Evolutionary conservation across 2,113 vertebrate species (phyloP).

Genomic region (Percopsis transmontana): DNA sequence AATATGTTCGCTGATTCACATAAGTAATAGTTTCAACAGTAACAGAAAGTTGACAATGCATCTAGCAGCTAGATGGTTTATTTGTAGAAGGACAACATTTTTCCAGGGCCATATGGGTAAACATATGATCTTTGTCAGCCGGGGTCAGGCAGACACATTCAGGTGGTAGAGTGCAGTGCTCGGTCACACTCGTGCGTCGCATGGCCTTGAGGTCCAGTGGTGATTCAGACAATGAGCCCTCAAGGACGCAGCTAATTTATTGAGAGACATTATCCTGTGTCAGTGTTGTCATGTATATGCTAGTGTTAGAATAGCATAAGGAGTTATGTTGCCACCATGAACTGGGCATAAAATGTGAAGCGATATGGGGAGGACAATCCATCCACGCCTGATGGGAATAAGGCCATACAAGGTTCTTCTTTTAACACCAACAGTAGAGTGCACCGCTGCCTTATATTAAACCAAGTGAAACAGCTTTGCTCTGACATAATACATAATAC

Average conservation of each 20-base stretch:
- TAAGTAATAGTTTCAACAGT: background rate
- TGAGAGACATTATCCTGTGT: background rate
- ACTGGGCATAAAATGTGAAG: background rate
- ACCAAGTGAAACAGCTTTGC: slow-evolving; percentile 43
- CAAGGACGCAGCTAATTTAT: background rate
- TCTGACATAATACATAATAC: slow-evolving; percentile 54
- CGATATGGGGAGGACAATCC: background rate
- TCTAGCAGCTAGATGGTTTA: background rate
- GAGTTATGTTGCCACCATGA: background rate
- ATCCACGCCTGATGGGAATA: background rate
- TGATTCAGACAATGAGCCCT: slow-evolving; percentile 26
- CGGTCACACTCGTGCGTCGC: slow-evolving; percentile 32
- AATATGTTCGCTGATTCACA: too few species aligned
- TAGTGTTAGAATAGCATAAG: background rate
- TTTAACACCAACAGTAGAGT: slow-evolving; percentile 1
- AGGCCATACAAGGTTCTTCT: background rate
- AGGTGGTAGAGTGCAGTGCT: slow-evolving; percentile 5
- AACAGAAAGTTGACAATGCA: background rate
- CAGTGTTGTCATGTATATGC: background rate
- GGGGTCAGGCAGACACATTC: slow-evolving; percentile 21
- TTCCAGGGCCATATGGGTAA: background rate
- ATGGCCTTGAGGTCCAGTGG: slow-evolving; percentile 29
- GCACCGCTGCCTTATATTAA: slow-evolving; percentile 39
- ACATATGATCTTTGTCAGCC: background rate
- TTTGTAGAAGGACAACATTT: background rate